Evolutionary conservation across 2,888 invertebrate species (phyloP).

Genomic region (Melieria omissa): DNA sequence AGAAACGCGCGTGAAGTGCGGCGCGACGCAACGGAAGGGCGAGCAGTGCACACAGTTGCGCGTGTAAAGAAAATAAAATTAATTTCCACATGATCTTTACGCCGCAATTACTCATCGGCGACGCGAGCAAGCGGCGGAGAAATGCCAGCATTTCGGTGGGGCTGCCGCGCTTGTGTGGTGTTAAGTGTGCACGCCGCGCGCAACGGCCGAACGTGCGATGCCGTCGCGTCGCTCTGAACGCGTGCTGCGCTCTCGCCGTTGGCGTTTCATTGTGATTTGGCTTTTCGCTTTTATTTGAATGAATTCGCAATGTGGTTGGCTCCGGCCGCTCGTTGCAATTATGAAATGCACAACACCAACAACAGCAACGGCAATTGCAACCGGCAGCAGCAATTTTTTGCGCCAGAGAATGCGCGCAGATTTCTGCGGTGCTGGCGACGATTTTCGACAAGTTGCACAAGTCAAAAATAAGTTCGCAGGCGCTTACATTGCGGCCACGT

Average conservation of each 20-base stretch:
- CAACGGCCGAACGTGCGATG: too few relatives aligned
- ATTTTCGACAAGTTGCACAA: constrained; percentile 22
- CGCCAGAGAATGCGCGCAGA: neutral
- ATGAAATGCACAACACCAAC: too few relatives aligned
- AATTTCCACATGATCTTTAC: constrained; percentile 39
- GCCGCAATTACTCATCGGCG: constrained; percentile 40
- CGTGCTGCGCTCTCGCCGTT: too few relatives aligned
- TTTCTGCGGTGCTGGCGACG: neutral
- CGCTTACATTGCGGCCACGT: constrained; percentile 23
- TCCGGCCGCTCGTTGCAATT: too few relatives aligned
- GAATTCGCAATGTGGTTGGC: neutral
- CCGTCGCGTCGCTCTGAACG: too few relatives aligned
- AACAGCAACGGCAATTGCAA: too few relatives aligned
- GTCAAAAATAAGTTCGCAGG: constrained; percentile 25
- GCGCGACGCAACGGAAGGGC: neutral
- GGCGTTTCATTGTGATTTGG: too few relatives aligned
- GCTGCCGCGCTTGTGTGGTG: neutral
- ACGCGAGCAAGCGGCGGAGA: constrained; percentile 9
- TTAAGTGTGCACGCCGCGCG: neutral
- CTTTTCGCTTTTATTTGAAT: too few relatives aligned
- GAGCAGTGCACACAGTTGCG: constrained; percentile 21
- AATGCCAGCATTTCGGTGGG: neutral
- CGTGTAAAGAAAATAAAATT: constrained; percentile 32
- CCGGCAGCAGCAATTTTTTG: neutral
- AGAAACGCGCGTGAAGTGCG: neutral